phyloP scores from a whole-genome alignment of 2,797 vertebrate genomes.

The Eleutherodactylus coqui region DNA sequence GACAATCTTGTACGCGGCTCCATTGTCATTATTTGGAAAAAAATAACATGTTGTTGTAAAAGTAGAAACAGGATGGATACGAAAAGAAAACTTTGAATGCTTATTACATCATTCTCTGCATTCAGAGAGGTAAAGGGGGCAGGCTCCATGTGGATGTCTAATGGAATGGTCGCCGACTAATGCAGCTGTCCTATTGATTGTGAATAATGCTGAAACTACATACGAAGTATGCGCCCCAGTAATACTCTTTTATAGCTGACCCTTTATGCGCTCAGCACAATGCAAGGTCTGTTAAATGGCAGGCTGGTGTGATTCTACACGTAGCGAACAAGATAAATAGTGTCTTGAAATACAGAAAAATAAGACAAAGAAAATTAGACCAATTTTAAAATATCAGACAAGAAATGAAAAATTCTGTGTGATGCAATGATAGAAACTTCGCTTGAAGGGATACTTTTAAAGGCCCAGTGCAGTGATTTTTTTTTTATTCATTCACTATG shows the following conservation, averaged over 20 bases:
- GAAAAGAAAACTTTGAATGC: background rate
- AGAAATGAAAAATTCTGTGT: background rate
- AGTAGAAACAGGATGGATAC: background rate
- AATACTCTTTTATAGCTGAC: constrained; percentile 6
- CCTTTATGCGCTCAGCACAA: background rate
- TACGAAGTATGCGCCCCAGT: background rate
- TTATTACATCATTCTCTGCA: background rate
- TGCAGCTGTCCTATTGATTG: constrained; percentile 13
- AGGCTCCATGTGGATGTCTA: constrained; percentile 8
- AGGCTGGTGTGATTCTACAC: background rate
- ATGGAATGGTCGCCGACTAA: background rate
- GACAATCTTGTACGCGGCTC: no score
- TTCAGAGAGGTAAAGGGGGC: background rate
- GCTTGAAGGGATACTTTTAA: background rate
- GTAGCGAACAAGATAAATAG: constrained; percentile 13
- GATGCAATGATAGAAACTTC: background rate
- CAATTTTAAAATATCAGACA: background rate
- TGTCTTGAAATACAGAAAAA: background rate
- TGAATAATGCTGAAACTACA: background rate
- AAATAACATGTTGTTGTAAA: constrained; percentile 5
- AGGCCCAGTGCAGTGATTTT: no score
- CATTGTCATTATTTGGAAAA: no score
- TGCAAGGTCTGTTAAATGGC: background rate
- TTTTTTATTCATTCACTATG: no score
- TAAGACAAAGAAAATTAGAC: background rate